phyloP scores from a whole-genome alignment of 2,113 vertebrate species.

The human (Homo sapiens) region DNA sequence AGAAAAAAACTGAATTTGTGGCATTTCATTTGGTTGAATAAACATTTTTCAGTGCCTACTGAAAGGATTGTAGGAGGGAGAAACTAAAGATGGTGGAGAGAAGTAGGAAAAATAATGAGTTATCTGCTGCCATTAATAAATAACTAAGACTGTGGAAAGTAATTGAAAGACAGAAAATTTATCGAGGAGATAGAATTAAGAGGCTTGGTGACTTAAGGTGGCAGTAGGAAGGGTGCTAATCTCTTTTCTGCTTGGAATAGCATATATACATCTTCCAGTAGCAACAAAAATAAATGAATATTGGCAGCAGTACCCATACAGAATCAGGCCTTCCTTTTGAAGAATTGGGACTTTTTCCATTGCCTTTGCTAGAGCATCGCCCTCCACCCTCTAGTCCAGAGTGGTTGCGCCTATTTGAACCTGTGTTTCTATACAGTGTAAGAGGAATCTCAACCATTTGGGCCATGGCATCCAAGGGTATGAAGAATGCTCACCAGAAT shows the following conservation, averaged over 20 bases:
- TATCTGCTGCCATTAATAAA: background rate
- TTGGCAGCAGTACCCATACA: background rate
- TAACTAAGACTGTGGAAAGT: background rate
- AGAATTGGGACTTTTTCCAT: background rate
- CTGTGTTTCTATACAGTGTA: background rate
- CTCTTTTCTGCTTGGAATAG: background rate
- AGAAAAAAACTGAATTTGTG: slow-evolving; percentile 26
- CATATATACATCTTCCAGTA: background rate
- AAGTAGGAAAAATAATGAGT: background rate
- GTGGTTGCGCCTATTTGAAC: background rate
- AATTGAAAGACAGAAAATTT: slow-evolving; percentile 7
- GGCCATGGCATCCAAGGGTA: background rate
- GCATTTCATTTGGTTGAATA: background rate
- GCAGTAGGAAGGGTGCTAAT: background rate
- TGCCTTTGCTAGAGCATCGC: background rate
- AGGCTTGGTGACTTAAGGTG: background rate
- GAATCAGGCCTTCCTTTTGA: background rate
- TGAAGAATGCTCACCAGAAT: slow-evolving; percentile 17
- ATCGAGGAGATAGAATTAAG: background rate
- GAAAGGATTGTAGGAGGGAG: background rate
- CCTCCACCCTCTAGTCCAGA: background rate
- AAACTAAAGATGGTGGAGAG: background rate
- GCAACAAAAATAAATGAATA: background rate
- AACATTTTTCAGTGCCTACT: background rate
- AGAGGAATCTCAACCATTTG: background rate